phyloP scores from a whole-genome alignment of 1,140 invertebrate genomes.

The Geopemphigus sp. region DNA sequence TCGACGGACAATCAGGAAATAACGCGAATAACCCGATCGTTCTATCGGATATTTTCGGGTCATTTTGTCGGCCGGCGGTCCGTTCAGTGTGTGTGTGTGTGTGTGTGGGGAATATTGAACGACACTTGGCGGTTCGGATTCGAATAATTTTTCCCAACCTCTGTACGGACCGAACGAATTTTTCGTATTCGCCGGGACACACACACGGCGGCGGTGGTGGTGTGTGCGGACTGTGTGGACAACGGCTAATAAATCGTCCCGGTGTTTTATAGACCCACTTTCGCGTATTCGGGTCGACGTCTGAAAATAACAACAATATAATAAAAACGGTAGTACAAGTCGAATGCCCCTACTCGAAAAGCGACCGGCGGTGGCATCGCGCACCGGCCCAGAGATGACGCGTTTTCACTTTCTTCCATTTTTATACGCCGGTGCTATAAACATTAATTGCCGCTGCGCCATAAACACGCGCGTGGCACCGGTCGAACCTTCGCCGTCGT shows the following conservation, averaged over 20 bases:
- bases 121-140: too few relatives aligned
- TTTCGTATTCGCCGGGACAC: too few relatives aligned
- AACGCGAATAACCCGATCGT: too few relatives aligned
- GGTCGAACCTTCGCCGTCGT: neutral
- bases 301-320: slow-evolving; percentile 2
- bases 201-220: too few relatives aligned
- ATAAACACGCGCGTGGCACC: neutral
- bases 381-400: neutral
- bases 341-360: neutral
- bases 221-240: neutral
- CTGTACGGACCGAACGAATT: too few relatives aligned
- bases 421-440: slow-evolving; percentile 16
- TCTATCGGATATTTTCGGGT: too few relatives aligned
- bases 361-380: too few relatives aligned
- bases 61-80: too few relatives aligned
- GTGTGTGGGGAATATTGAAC: too few relatives aligned
- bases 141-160: too few relatives aligned
- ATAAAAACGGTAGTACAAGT: neutral
- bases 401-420: slow-evolving; percentile 30
- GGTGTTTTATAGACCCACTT: slow-evolving; percentile 22
- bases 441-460: slow-evolving; percentile 1
- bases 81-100: too few relatives aligned
- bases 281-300: slow-evolving; percentile 5
- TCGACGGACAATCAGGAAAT: too few relatives aligned
- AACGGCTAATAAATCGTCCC: neutral